Evolutionary conservation across 2,888 invertebrate genomes (phyloP).

Genomic region (Aquatica leii): DNA sequence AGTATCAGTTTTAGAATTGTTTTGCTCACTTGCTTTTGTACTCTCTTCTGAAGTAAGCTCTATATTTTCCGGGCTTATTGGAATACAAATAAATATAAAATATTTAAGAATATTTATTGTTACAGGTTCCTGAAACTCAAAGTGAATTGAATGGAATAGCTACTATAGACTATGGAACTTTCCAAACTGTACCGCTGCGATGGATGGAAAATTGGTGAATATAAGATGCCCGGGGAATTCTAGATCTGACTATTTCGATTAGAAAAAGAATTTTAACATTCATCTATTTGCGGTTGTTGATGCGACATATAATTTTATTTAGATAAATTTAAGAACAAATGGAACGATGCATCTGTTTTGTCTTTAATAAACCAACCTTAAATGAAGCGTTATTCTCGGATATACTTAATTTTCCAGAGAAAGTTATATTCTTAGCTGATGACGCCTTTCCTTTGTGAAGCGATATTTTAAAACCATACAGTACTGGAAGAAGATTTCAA

Average conservation of each 20-base stretch:
- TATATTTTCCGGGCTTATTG: neutral
- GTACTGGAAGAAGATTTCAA: neutral
- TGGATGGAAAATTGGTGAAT: conserved; percentile 6
- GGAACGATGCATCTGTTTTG: neutral
- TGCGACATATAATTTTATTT: conserved; percentile 7
- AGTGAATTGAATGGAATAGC: neutral
- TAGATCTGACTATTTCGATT: conserved; percentile 6
- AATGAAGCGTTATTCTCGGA: neutral
- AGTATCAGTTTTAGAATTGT: neutral
- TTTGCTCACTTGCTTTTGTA: neutral
- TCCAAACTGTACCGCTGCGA: neutral
- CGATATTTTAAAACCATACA: neutral
- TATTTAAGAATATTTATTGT: neutral
- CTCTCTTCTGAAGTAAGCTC: neutral
- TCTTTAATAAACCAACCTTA: neutral
- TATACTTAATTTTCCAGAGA: neutral
- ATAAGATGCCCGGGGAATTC: conserved; percentile 7
- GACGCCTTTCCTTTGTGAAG: neutral
- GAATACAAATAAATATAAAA: neutral
- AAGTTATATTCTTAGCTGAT: neutral
- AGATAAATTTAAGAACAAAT: conserved; percentile 6
- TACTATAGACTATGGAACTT: neutral
- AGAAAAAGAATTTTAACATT: conserved; percentile 13
- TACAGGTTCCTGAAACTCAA: conserved; percentile 4
- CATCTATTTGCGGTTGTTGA: conserved; percentile 5